Evolutionary conservation across 2,888 invertebrate genomes (phyloP), one percentile per base, ranked within the genome.

Genomic region (Drosophila peninsularis): DNA sequence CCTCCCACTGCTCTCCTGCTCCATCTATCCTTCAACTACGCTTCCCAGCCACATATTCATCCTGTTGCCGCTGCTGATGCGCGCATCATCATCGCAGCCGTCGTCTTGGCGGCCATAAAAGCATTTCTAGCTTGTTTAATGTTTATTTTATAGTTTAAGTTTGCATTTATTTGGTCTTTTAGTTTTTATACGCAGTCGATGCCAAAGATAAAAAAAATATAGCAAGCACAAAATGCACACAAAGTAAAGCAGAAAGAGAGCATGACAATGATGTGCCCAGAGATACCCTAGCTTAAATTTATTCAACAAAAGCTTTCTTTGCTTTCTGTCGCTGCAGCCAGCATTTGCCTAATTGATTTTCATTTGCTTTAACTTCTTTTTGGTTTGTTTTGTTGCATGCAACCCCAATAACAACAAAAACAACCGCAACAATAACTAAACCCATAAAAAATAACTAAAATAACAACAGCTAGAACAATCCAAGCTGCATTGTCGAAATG

Each of bases 111-210:
- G 76, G 88, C 68, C 78, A 88, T 88, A 88, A 88, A 88, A 90
- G 69, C 78, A 89, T 90, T 90, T 89, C 88, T 82, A 85, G 83
- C 85, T 84, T 82, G 83, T 86, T 90, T 90, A 90, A 89, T 89
- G 89, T 85, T 89, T 88, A 89, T 90, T 90, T 90, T 90, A 90
- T 90, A 89, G 90, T 90, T 90, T 79, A 90, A 90, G 90, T 90
- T 90, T 78, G 88, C 84, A 84, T 90, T 90, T 90, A 81, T 86
- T 83, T 88, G 82, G 83, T 80, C 78, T 78, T 88, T 90, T 90
- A 84, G 81, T 79, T 90, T 82, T 90, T 88, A 89, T 86, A 80
- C 62, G 68, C 71, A 53, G 69, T 62, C 44, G 58, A 62, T 62
- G 53, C 66, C 63, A 71, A 74, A 66, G 62, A 55, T 55, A 71